These are phyloP conservation scores for Eupithecia subumbrata DNA, from an alignment of 2,888 invertebrate species.

Conservation along the genomic window DNA sequence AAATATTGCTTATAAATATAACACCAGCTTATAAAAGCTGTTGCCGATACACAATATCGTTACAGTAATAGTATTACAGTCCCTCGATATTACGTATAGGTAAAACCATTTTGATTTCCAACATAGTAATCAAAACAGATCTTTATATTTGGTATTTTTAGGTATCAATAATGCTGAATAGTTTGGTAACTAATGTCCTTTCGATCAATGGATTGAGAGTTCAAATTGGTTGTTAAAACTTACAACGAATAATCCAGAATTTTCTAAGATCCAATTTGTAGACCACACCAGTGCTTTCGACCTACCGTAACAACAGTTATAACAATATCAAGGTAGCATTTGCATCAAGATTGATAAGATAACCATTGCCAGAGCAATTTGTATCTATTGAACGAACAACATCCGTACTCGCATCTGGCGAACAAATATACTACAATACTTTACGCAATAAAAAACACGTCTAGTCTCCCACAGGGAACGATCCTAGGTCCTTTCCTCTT, in stretches of 20 bases:
- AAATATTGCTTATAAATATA: not conserved
- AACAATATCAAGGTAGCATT: not conserved
- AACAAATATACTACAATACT: not conserved
- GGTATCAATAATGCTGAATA: not conserved
- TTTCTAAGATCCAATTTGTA: not conserved
- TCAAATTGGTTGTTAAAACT: conserved; percentile 1
- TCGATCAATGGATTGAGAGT: not conserved
- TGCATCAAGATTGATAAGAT: not conserved
- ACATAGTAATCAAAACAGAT: not conserved
- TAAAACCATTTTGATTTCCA: not conserved
- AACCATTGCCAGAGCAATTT: not conserved
- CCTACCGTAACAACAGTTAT: too few species aligned
- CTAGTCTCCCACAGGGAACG: conserved; percentile 36
- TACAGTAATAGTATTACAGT: not conserved
- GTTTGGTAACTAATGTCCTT: not conserved
- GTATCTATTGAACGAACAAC: not conserved
- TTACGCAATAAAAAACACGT: conserved; percentile 12
- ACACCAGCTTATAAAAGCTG: too few species aligned
- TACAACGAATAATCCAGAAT: not conserved
- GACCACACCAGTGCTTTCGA: not conserved
- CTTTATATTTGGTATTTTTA: not conserved
- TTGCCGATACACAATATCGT: too few species aligned
- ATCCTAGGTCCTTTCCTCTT: conserved; percentile 36
- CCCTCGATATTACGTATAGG: not conserved
- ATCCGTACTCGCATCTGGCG: not conserved